phyloP scores from a whole-genome alignment of 2,113 vertebrate genomes.

The Lucifuga dentata region DNA sequence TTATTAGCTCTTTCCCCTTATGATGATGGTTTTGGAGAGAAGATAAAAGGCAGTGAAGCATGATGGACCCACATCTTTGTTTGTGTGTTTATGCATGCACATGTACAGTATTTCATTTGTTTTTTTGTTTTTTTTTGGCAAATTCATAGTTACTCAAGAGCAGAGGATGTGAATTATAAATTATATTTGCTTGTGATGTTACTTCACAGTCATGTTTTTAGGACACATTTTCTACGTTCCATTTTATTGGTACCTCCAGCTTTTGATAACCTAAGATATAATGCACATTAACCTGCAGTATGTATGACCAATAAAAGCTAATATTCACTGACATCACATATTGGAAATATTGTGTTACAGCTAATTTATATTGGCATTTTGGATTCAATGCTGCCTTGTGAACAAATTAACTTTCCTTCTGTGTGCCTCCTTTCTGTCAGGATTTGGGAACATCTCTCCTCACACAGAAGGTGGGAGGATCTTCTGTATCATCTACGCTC shows the following conservation, averaged over 20 bases:
- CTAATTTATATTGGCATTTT: background rate
- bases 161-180: slow-evolving; percentile 15
- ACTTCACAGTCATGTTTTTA: slow-evolving; percentile 3
- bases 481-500: slow-evolving; percentile 98
- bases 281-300: background rate
- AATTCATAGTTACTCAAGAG: background rate
- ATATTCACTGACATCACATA: no score
- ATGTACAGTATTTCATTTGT: background rate
- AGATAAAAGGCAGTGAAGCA: slow-evolving; percentile 30
- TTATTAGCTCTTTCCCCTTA: no score
- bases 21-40: slow-evolving; percentile 17
- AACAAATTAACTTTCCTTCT: background rate
- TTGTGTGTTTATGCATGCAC: background rate
- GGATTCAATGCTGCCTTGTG: background rate
- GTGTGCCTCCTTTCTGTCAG: slow-evolving; percentile 75
- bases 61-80: background rate
- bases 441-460: slow-evolving; percentile 98
- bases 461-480: slow-evolving; percentile 96
- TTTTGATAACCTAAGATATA: background rate
- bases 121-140: slow-evolving; percentile 10
- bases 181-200: background rate
- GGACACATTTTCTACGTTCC: background rate
- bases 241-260: background rate
- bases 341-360: no score
- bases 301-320: background rate